Percentiles rank a stretch among this genome's conserved stretches.
phyloP scores from a whole-genome alignment of 2,888 invertebrate genomes.

The Mythimna pallens region DNA sequence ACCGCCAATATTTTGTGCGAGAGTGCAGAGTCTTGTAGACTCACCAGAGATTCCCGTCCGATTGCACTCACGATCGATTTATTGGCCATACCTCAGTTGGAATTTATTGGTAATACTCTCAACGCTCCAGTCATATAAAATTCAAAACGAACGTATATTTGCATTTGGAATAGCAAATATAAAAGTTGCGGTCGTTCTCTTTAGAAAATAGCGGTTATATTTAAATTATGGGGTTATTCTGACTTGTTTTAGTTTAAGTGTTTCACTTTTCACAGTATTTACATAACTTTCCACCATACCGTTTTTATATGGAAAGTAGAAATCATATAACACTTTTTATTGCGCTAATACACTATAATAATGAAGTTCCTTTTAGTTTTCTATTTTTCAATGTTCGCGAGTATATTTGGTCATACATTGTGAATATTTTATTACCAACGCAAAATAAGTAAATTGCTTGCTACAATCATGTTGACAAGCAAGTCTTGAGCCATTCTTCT shows the following conservation, averaged over 20 bases:
- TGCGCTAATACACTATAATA: not conserved
- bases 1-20: conserved; percentile 48
- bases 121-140: conserved; percentile 50
- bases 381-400: not conserved
- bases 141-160: conserved; percentile 49
- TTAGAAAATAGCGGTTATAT: conserved; percentile 30
- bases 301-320: conserved; percentile 2
- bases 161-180: conserved; percentile 39
- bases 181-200: conserved; percentile 16
- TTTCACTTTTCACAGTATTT: conserved; percentile 3
- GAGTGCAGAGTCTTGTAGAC: conserved; percentile 70
- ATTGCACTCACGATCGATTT: conserved; percentile 63
- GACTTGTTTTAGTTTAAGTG: conserved; percentile 1
- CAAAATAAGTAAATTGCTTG: conserved; percentile 27
- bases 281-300: not conserved
- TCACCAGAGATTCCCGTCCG: conserved; percentile 55
- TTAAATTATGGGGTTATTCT: conserved; percentile 4
- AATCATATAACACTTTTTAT: not conserved
- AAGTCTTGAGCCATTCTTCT: conserved; percentile 31
- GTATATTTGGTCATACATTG: not conserved
- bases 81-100: conserved; percentile 53
- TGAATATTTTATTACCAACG: not conserved
- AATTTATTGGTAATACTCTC: conserved; percentile 55
- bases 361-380: not conserved
- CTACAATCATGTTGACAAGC: conserved; percentile 11